Conservation (phyloP, 2,888 invertebrate species). For the Thera britannica region DNA sequence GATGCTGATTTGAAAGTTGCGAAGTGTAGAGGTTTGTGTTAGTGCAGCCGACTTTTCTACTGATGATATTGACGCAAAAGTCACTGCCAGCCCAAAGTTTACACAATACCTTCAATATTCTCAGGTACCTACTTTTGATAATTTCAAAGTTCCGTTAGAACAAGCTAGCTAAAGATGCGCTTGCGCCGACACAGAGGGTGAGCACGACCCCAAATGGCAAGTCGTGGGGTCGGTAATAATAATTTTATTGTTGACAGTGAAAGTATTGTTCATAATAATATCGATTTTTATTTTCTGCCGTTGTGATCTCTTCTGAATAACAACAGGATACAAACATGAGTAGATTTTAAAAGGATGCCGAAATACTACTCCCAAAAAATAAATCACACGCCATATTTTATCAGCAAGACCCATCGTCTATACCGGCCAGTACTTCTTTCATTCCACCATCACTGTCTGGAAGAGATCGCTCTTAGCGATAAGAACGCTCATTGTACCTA, state of each 20-base stretch:
- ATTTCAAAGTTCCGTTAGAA: constrained; percentile 8
- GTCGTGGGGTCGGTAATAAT: constrained; percentile 41
- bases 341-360: too few relatives aligned
- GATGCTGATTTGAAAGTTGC: too few relatives aligned
- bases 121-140: not conserved
- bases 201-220: constrained; percentile 49
- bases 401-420: too few relatives aligned
- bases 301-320: not conserved
- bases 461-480: too few relatives aligned
- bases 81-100: not conserved
- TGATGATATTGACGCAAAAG: too few relatives aligned
- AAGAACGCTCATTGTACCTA: too few relatives aligned
- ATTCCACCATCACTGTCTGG: too few relatives aligned
- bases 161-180: constrained; percentile 48
- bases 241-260: constrained; percentile 27
- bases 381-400: too few relatives aligned
- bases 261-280: constrained; percentile 11
- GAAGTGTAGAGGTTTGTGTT: too few relatives aligned
- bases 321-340: not conserved
- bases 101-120: not conserved
- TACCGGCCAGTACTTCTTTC: too few relatives aligned
- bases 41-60: too few relatives aligned
- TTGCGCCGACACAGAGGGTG: constrained; percentile 59
- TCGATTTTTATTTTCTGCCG: constrained; percentile 15
- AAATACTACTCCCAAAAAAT: too few relatives aligned